These are phyloP conservation scores for Cantharis rufa DNA, from an alignment of 2,888 invertebrate species.

Conservation along the genomic window DNA sequence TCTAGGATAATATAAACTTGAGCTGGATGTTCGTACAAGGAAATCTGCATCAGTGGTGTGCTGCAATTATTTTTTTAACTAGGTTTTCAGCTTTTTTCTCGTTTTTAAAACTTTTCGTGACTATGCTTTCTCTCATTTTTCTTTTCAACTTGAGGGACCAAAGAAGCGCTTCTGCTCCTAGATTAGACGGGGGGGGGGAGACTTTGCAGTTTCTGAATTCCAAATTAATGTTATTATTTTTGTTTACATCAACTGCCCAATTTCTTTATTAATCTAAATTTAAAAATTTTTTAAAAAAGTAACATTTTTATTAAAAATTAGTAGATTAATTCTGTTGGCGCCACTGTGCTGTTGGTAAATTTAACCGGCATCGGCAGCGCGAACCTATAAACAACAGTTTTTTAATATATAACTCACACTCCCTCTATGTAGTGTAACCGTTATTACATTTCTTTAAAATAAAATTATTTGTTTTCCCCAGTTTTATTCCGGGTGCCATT, in stretches of 20 bases:
- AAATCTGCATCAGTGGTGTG: too few species aligned
- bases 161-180: too few species aligned
- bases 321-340: neutral
- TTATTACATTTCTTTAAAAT: slow-evolving; percentile 44
- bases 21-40: too few species aligned
- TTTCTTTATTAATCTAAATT: neutral
- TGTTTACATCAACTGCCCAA: neutral
- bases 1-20: too few species aligned
- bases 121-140: too few species aligned
- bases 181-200: too few species aligned
- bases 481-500: slow-evolving; percentile 43
- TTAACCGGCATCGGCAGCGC: neutral
- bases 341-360: neutral
- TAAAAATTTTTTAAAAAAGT: neutral
- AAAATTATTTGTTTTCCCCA: slow-evolving; percentile 44
- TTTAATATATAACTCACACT: slow-evolving; percentile 5
- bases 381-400: neutral
- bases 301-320: neutral
- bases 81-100: too few species aligned
- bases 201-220: neutral
- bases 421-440: slow-evolving; percentile 40
- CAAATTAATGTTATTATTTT: neutral
- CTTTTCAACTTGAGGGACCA: too few species aligned
- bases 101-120: too few species aligned
- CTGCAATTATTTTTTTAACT: too few species aligned